Base-by-base conservation (phyloP, 2,797 vertebrate species). In the Leptodactylus fallax region DNA sequence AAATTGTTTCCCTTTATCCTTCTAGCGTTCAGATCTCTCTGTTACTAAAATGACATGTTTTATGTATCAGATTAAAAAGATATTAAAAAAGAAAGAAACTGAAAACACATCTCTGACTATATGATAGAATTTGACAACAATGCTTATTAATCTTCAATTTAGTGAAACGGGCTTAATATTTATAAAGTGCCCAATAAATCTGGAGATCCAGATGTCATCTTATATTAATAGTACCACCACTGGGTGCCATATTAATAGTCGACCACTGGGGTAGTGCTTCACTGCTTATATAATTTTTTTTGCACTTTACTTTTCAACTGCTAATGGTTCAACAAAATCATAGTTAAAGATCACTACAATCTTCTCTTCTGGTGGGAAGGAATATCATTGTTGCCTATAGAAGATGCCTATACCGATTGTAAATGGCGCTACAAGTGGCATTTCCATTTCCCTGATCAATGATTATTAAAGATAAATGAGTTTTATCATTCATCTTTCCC, bases 51-150 rank as follows among this genome's bases (percentile, higher is more conserved):
- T 72, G 27, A 60, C 23, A 72, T 84, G 74, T 72, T 69, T 72
- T 74, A 27, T 74, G 19, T 19, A 84, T 56, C 65, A 83, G 51
- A 49, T 60, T 84, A 72, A 58, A 83, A 72, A 72, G 49, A 27
- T 83, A 83, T 58, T 72, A 72, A 58, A 58, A 71, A 56, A 55
- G 12, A 49, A 71, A 55, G 17, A 72, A 72, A 74, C 47, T 72
- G 82, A 25, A 47, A 47, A 71, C 23, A 23, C 25, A 12, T 27
- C 53, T 83, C 10, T 55, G 55, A 56, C 55, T 74, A 74, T 72
- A 45, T 84, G 27, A 56, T 58, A 36, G 82, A 17, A 74, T 27
- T 49, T 58, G 51, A 27, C 25, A 36, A 55, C 23, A 69, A 13
- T 14, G 61, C n/a, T 63, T 81, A 63, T 49, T 47, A 47, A 47